These are phyloP conservation scores for Xenopus laevis DNA, from an alignment of 2,113 vertebrate species.

Conservation along the genomic window DNA sequence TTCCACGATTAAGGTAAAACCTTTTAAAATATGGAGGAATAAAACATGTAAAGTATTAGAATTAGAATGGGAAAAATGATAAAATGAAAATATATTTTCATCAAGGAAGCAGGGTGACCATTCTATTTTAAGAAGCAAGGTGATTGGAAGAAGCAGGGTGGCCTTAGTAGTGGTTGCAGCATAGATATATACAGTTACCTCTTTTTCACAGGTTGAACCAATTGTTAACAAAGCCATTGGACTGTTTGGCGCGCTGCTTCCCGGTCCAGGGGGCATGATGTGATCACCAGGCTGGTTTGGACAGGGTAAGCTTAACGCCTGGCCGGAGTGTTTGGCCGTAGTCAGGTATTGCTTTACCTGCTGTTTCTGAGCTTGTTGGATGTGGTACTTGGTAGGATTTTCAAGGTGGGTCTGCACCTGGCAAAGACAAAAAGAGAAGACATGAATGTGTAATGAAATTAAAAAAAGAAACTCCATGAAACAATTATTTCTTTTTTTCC, in stretches of 20 bases:
- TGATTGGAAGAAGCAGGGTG: too few relatives aligned
- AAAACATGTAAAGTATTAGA: too few relatives aligned
- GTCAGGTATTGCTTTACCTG: conserved; percentile 97
- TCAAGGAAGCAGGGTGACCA: too few relatives aligned
- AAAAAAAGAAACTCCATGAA: background rate
- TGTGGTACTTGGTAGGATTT: conserved; percentile 91
- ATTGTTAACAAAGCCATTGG: conserved; percentile 97
- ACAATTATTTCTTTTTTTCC: conserved; percentile 16
- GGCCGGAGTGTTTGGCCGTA: conserved; percentile 85
- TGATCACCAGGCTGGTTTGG: conserved; percentile 87
- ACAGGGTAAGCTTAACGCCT: conserved; percentile 90
- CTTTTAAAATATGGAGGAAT: too few relatives aligned
- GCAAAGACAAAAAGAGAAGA: conserved; percentile 24
- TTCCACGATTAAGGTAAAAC: too few relatives aligned
- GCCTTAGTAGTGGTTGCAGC: background rate
- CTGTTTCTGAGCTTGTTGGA: conserved; percentile 92
- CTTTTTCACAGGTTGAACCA: conserved; percentile 87
- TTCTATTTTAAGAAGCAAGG: too few relatives aligned
- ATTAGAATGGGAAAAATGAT: background rate
- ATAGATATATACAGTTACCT: conserved; percentile 67
- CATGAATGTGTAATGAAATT: conserved; percentile 2
- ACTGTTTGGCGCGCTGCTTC: conserved; percentile 97
- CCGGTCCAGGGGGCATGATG: conserved; percentile 88
- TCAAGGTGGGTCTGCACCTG: conserved; percentile 96
- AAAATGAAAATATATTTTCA: too few relatives aligned